A percentile compares a stretch with the other conserved stretches of the same genome.
phyloP scores from a whole-genome alignment of 2,888 invertebrate species.

The Cantharis rustica region DNA sequence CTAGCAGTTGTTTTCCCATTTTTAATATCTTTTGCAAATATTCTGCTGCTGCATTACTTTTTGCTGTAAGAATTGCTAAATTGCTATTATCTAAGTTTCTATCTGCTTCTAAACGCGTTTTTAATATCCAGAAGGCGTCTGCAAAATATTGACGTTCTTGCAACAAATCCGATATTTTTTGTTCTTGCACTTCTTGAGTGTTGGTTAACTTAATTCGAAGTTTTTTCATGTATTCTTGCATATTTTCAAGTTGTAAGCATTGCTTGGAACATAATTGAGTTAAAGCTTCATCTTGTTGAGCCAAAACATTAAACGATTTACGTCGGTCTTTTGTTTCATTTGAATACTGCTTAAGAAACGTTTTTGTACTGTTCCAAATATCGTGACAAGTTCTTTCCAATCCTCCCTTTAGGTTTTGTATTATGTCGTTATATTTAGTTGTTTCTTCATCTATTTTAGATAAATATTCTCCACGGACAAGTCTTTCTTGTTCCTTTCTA shows the following conservation, averaged over 20 bases:
- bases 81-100: slow-evolving; percentile 59
- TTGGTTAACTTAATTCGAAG: slow-evolving; percentile 39
- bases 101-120: slow-evolving; percentile 60
- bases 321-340: slow-evolving; percentile 31
- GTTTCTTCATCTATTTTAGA: slow-evolving; percentile 49
- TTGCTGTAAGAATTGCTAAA: slow-evolving; percentile 65
- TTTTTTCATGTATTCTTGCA: slow-evolving; percentile 39
- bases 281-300: slow-evolving; percentile 42
- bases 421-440: slow-evolving; percentile 39
- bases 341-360: slow-evolving; percentile 37
- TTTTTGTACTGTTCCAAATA: slow-evolving; percentile 42
- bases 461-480: slow-evolving; percentile 47
- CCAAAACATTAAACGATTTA: slow-evolving; percentile 40
- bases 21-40: slow-evolving; percentile 60
- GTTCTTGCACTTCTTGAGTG: slow-evolving; percentile 24
- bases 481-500: slow-evolving; percentile 46
- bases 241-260: slow-evolving; percentile 38
- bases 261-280: slow-evolving; percentile 38
- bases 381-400: slow-evolving; percentile 41
- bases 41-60: slow-evolving; percentile 64
- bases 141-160: slow-evolving; percentile 52
- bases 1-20: slow-evolving; percentile 66
- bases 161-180: slow-evolving; percentile 40
- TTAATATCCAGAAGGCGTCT: slow-evolving; percentile 51
- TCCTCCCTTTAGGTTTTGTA: slow-evolving; percentile 40